Conservation (phyloP, 2,113 vertebrate species). For the Mugil cephalus region DNA sequence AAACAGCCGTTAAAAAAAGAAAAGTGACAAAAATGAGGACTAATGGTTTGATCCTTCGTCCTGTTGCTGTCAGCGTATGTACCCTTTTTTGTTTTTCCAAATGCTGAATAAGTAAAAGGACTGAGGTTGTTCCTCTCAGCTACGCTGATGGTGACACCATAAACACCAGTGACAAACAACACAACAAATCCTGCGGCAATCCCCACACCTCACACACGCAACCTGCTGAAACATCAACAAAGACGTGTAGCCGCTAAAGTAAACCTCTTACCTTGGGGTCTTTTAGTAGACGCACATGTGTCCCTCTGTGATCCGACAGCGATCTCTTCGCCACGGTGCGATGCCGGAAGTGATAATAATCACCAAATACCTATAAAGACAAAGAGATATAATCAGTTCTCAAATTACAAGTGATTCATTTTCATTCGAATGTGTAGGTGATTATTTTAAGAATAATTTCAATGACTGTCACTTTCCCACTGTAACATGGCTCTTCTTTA, state of each 20-base stretch:
- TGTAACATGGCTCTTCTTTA: too few species aligned
- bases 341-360: slow-evolving; percentile 95
- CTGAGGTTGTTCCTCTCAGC: too few species aligned
- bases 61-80: not conserved
- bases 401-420: not conserved
- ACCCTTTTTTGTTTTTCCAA: not conserved
- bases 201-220: not conserved
- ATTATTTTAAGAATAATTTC: too few species aligned
- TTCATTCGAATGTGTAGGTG: too few species aligned
- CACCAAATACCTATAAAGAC: slow-evolving; percentile 89
- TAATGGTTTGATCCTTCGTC: slow-evolving; percentile 7
- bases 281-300: slow-evolving; percentile 86
- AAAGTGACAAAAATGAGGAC: not conserved
- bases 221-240: slow-evolving; percentile 1
- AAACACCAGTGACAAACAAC: not conserved
- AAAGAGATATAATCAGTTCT: slow-evolving; percentile 37
- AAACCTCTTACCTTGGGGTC: slow-evolving; percentile 88
- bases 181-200: not conserved
- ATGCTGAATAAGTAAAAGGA: too few species aligned
- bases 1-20: slow-evolving; percentile 14
- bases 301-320: slow-evolving; percentile 86
- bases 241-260: not conserved
- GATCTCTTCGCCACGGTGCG: slow-evolving; percentile 90
- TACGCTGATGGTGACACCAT: not conserved
- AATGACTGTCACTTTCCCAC: too few species aligned